phyloP scores from a whole-genome alignment of 2,888 invertebrate genomes.

The Chironomus tentans region DNA sequence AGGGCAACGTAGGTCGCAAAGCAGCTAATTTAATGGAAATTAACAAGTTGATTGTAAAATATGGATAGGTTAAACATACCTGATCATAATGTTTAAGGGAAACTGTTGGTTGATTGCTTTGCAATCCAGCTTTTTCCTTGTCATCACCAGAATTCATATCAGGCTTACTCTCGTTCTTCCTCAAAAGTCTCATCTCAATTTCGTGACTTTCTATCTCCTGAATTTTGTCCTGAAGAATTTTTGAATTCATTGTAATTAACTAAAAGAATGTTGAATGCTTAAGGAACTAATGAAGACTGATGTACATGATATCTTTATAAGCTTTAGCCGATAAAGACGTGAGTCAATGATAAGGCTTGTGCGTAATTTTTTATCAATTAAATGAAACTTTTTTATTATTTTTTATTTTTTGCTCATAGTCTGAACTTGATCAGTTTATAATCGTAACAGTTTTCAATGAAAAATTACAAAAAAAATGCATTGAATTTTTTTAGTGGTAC shows the following conservation, averaged over 20 bases:
- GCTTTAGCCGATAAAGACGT: neutral
- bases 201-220: neutral
- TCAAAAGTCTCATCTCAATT: slow-evolving; percentile 5
- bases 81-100: slow-evolving; percentile 38
- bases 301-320: neutral
- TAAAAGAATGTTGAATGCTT: neutral
- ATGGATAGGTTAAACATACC: neutral
- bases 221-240: slow-evolving; percentile 14
- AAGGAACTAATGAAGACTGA: slow-evolving; percentile 1
- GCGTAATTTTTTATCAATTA: neutral
- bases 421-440: no score
- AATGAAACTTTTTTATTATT: neutral
- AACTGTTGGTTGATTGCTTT: slow-evolving; percentile 28
- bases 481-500: no score
- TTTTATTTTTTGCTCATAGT: no score
- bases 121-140: neutral
- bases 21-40: slow-evolving; percentile 28
- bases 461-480: no score
- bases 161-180: neutral
- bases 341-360: neutral
- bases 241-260: slow-evolving; percentile 15
- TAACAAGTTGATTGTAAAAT: neutral
- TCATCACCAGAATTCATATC: neutral
- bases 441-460: no score
- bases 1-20: slow-evolving; percentile 41